Conservation (phyloP, 2,888 invertebrate genomes). For the Archips xylosteana region DNA sequence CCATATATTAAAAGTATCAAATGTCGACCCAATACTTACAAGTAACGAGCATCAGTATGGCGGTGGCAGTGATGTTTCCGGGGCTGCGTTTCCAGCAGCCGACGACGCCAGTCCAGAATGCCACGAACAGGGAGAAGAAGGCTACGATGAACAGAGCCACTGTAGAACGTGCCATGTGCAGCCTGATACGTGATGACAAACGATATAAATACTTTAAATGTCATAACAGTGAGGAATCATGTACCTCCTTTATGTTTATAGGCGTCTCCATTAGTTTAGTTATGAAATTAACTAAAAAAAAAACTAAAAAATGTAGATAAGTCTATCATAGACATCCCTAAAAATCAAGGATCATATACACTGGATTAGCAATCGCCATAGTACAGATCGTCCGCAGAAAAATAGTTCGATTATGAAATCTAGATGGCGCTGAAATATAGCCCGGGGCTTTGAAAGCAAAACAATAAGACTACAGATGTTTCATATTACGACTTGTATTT, state of each 20-base stretch:
- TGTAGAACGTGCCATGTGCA: constrained; percentile 95
- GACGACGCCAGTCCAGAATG: constrained; percentile 98
- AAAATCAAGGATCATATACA: too few relatives aligned
- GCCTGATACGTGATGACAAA: constrained; percentile 71
- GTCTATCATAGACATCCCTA: too few relatives aligned
- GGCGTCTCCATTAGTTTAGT: too few relatives aligned
- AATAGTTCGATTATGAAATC: too few relatives aligned
- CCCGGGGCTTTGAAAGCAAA: too few relatives aligned
- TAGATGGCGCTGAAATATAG: too few relatives aligned
- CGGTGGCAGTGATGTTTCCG: constrained; percentile 96
- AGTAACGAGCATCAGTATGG: constrained; percentile 94
- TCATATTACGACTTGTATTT: too few relatives aligned
- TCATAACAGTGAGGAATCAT: not conserved
- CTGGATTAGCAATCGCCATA: too few relatives aligned
- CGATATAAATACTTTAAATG: not conserved
- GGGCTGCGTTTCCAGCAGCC: constrained; percentile 99
- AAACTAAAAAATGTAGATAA: too few relatives aligned
- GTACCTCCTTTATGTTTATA: not conserved
- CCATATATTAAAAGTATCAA: not conserved
- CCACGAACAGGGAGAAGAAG: constrained; percentile 95
- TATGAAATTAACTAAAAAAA: too few relatives aligned
- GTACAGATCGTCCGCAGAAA: too few relatives aligned
- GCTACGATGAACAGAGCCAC: constrained; percentile 97
- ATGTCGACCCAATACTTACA: constrained; percentile 86
- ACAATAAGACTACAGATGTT: too few relatives aligned